Evolutionary conservation across 2,888 invertebrate species (phyloP), one percentile per base, ranked within the genome.

Genomic region (Drosophila yooni): DNA sequence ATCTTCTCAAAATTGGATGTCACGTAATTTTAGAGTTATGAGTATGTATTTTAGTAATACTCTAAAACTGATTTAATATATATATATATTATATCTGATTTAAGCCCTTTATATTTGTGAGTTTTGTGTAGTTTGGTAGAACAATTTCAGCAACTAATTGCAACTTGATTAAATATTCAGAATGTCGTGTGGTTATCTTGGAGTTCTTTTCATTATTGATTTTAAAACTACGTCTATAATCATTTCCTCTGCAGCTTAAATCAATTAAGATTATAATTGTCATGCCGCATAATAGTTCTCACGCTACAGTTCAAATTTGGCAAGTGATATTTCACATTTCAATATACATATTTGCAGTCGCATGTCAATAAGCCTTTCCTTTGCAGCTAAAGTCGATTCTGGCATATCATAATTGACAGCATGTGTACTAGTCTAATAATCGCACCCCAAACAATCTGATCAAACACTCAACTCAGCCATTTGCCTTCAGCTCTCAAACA

Each of bases 341-440:
- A 38, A 11, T 15, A 13, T 13, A 11, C 11, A 13, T 13, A 21
- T 40, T 10, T 13, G 13, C 27, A 11, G 13, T 7, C 25, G 46
- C 3, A 36, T 34, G 67, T 29, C 59, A 18, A 21, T 64, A 74
- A 77, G 50, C 74, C 7, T 21, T 78, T 77, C 78, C 77, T 48
- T 10, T 40, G 11, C 34, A 38, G 66, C 70, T 78, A 51, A 74
- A 31, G 15, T 59, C 29, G 4, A 34, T 51, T 43, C 29, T n/a
- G 21, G 46, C 21, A 27, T 50, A 36, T 8, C 52, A 43, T 34
- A 38, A 59, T 63, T 36, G 29, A 25, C 33, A 43, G 25, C 21
- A 27, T 66, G n/a, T 59, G 34, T 63, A 46, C 18, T 67, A 34
- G 56, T 43, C n/a, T 18, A 48, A 59, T 40, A 40, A 29, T 56